A percentile compares a stretch with the other conserved stretches of the same genome.
Conservation (phyloP, 1,140 invertebrate species). For the Hypothenemus hampei region DNA sequence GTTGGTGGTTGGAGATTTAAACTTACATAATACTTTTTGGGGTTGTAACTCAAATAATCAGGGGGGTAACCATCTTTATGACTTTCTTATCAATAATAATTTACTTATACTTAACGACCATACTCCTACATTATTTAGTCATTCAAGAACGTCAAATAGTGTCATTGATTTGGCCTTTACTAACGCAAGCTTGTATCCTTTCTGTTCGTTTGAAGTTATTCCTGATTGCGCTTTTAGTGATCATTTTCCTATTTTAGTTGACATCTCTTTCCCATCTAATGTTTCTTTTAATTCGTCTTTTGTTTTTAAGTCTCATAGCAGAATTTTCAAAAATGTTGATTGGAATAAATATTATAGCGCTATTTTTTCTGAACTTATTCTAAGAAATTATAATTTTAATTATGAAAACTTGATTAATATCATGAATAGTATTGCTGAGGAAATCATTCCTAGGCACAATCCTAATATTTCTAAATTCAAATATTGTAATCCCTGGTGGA, state of each 20-base stretch:
- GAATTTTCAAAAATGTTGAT: neutral
- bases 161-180: neutral
- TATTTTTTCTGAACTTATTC: neutral
- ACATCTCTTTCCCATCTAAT: neutral
- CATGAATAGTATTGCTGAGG: neutral
- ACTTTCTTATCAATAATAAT: neutral
- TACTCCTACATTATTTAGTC: neutral
- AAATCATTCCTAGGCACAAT: neutral
- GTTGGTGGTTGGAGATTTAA: conserved; percentile 8
- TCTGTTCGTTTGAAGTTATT: neutral
- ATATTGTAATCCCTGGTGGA: neutral
- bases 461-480: too few species aligned
- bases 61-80: neutral
- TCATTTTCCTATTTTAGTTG: neutral
- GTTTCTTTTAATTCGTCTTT: neutral
- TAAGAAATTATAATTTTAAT: neutral
- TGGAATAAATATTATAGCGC: neutral
- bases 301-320: neutral
- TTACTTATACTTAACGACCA: neutral
- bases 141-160: neutral
- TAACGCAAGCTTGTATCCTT: neutral
- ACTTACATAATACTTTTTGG: conserved; percentile 4
- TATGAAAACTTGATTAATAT: neutral
- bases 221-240: neutral
- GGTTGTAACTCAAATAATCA: neutral